Evolutionary conservation across 2,113 vertebrate genomes (phyloP), one percentile per base, ranked within the genome.

Genomic region (Channa argus): DNA sequence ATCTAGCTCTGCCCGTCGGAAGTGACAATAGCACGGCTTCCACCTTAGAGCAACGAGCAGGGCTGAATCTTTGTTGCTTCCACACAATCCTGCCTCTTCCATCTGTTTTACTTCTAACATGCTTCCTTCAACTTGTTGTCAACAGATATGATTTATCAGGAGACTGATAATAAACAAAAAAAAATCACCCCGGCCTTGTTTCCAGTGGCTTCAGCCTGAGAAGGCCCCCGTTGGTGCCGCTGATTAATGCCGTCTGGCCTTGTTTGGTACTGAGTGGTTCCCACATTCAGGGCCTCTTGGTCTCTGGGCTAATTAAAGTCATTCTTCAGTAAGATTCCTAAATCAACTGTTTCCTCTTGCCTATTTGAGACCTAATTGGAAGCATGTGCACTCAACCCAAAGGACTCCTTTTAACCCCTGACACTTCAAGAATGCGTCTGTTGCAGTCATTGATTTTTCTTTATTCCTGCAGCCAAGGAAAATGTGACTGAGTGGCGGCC

Each of bases 301-400:
- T 86, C 83, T 88, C 76, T 50, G 1, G 8, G 66, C 83, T 90
- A 90, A 91, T 90, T 90, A 80, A 88, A 91, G 85, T 91, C 88
- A 93, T 91, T 92, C 88, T 85, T 66, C 80, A 83, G 81, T 84
- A 84, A 90, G 89, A 86, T 89, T 87, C 82, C 82, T 82, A 86
- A 82, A 89, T 89, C 77, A 89, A 86, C 79, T 56, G 79, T 84
- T 88, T 89, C 90, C 88, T 79, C 83, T 77, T 60, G 77, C 60
- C 81, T 83, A 73, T 85, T 87, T 85, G 62, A 77, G 65, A 60
- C 34, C 70, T 91, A 88, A 91, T 88, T 89, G 82, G 82, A 89
- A 89, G 79, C 90, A 91, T 90, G 88, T 91, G 90, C 74, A 73
- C 51, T 74, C 64, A 62, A 70, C 71, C 84, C 70, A 51, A 63